Base-by-base conservation (phyloP, 2,888 invertebrate genomes). In the Pycnomerus fuliginosus region DNA sequence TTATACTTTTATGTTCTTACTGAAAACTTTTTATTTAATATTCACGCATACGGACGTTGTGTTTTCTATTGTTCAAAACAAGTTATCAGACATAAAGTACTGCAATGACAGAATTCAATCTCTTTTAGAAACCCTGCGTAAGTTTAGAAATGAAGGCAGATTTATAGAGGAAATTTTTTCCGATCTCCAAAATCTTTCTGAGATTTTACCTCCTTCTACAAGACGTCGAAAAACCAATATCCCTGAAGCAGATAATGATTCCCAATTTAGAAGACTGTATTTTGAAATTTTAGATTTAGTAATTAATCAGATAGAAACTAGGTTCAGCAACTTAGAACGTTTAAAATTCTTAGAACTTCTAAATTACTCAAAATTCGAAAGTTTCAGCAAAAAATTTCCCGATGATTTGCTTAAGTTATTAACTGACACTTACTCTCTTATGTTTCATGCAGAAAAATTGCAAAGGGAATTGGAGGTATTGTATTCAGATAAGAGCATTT, bases 51-150 rank as follows among this genome's bases (percentile, higher is more conserved):
- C 40, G 5, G 44, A 50, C 30, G 20, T 14, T 11, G 22, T 47
- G 17, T 47, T 35, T 36, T 30, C 38, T 20, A 42, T 39, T 11
- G 22, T 47, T 15, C 45, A 49, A 34, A 33, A 12, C 20, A 33
- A 39, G 45, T 41, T 44, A 20, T 28, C 27, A 10, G 48, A 49
- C 25, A 37, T 46, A 31, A 16, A 20, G 11, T 42, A 37, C 16
- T 48, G 48, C 12, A 48, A 44, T 23, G 29, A 48, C 15, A 44
- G 44, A 41, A 44, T 41, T 15, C 20, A 20, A 8, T 32, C 27
- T 8, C 28, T 45, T 4, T 10, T 45, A 22, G 23, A 30, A 16
- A 39, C 39, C 10, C 13, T 39, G 23, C 8, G 7, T 24, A 39
- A 39, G 13, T 32, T 32, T 16, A 10, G 39, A 22, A 32, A 20